phyloP scores from a whole-genome alignment of 2,113 vertebrate genomes.

The Ariopsis seemanni region DNA sequence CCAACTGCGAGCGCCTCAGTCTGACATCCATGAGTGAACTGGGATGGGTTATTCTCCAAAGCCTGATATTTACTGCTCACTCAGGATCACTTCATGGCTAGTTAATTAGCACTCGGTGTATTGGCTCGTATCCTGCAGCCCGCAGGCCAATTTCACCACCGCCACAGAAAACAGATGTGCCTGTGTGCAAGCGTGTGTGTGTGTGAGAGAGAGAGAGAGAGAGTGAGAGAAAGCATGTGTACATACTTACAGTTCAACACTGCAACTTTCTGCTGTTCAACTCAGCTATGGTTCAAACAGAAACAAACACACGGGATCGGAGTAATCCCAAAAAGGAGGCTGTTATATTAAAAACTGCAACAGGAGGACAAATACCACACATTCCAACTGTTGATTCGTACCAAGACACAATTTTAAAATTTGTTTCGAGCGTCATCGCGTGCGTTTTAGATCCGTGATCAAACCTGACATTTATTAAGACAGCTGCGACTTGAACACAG shows the following conservation, averaged over 20 bases:
- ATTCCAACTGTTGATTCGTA: constrained; percentile 40
- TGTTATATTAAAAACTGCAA: constrained; percentile 44
- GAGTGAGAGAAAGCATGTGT: not conserved
- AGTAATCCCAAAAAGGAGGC: constrained; percentile 48
- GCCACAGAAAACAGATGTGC: constrained; percentile 52
- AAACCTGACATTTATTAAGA: not conserved
- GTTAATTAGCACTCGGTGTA: constrained; percentile 54
- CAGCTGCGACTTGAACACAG: constrained; percentile 16
- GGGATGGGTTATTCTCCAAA: constrained; percentile 54
- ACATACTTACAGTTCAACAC: constrained; percentile 34
- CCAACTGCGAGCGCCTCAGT: constrained; percentile 43
- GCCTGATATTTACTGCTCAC: constrained; percentile 56
- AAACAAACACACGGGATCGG: constrained; percentile 36
- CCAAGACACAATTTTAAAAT: constrained; percentile 26
- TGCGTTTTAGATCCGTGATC: constrained; percentile 18
- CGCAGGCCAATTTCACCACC: constrained; percentile 50
- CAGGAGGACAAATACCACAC: constrained; percentile 36
- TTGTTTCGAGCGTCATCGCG: constrained; percentile 25
- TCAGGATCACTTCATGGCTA: constrained; percentile 52
- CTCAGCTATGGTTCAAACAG: constrained; percentile 36
- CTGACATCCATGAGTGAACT: constrained; percentile 53
- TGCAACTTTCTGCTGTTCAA: constrained; percentile 26
- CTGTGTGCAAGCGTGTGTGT: not conserved
- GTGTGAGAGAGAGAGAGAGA: not conserved
- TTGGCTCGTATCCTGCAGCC: constrained; percentile 51